Percentiles rank a stretch among this genome's conserved stretches.
Evolutionary conservation across 2,797 vertebrate species (phyloP).

Genomic region (Tragelaphus eurycerus): DNA sequence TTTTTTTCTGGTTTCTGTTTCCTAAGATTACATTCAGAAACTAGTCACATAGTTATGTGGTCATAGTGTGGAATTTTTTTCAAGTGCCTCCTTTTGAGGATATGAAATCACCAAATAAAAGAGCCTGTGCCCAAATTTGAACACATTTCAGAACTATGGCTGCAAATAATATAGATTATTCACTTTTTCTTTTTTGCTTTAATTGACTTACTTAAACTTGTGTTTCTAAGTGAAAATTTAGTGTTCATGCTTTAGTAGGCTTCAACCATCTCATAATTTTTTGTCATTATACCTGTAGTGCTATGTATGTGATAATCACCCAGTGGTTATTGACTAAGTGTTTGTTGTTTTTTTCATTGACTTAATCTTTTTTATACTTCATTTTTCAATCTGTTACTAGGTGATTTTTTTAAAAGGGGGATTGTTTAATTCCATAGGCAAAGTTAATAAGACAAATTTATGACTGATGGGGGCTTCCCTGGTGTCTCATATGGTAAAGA

Average conservation of each 20-base stretch:
- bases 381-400: not conserved
- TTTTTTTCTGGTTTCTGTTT: conserved; percentile 44
- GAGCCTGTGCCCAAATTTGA: not conserved
- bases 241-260: not conserved
- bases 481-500: not conserved
- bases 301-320: not conserved
- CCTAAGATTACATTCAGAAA: conserved; percentile 24
- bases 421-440: not conserved
- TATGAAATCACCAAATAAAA: not conserved
- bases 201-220: not conserved
- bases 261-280: not conserved
- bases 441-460: not conserved
- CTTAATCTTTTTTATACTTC: not conserved
- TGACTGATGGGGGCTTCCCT: not conserved
- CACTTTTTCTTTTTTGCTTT: not conserved
- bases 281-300: not conserved
- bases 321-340: not conserved
- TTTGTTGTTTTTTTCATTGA: not conserved
- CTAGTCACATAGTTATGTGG: not conserved
- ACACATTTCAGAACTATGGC: not conserved
- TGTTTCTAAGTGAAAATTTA: not conserved
- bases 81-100: not conserved
- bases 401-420: not conserved
- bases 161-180: not conserved
- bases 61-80: conserved; percentile 1